A percentile compares a stretch with the other conserved stretches of the same genome.
These are phyloP conservation scores for Spodoptera picta DNA, from an alignment of 2,888 invertebrate genomes.

Conservation along the genomic window DNA sequence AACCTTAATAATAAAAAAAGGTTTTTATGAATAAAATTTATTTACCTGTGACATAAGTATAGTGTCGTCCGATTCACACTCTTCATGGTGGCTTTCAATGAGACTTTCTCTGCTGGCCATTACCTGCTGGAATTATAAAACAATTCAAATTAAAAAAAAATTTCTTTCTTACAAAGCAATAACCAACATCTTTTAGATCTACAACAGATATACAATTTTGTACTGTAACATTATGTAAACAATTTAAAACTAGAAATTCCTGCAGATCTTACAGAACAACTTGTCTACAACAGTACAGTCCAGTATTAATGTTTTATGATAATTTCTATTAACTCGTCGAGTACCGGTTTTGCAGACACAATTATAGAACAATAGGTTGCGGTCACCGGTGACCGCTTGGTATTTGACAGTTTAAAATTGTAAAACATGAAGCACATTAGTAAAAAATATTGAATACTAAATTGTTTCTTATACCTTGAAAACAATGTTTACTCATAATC, in stretches of 20 bases:
- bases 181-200: not conserved
- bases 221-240: slow-evolving; percentile 9
- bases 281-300: not conserved
- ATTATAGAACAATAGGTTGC: too few species aligned
- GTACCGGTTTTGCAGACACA: too few species aligned
- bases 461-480: slow-evolving; percentile 36
- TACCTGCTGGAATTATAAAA: slow-evolving; percentile 89
- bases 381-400: too few species aligned
- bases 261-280: slow-evolving; percentile 22
- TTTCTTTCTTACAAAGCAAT: not conserved
- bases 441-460: slow-evolving; percentile 13
- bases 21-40: not conserved
- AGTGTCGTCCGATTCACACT: slow-evolving; percentile 93
- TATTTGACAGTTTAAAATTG: too few species aligned
- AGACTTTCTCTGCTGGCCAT: slow-evolving; percentile 94
- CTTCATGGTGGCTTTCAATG: slow-evolving; percentile 91
- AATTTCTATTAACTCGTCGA: not conserved
- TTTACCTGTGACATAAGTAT: slow-evolving; percentile 93
- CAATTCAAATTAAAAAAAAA: not conserved
- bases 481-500: slow-evolving; percentile 33
- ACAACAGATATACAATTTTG: too few species aligned
- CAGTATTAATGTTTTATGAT: not conserved
- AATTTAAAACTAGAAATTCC: slow-evolving; percentile 17
- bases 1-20: too few species aligned
- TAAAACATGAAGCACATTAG: slow-evolving; percentile 4